Evolutionary conservation across 1,140 invertebrate species (phyloP).

Genomic region (Vanessa tameamea): DNA sequence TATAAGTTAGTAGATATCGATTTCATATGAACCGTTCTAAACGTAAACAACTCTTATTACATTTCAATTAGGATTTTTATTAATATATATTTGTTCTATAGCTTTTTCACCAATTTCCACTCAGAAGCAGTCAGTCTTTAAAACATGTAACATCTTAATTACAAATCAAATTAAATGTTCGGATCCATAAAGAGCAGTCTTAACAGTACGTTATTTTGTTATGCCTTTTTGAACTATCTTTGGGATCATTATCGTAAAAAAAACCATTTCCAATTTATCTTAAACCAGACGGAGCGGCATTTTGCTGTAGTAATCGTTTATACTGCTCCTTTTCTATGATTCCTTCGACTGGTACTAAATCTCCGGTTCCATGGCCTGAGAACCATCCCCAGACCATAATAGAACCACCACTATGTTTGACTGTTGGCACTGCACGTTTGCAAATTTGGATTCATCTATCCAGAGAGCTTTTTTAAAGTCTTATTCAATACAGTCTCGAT

Average conservation of each 20-base stretch:
- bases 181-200: too few relatives aligned
- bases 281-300: not conserved
- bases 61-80: too few relatives aligned
- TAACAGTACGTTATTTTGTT: too few relatives aligned
- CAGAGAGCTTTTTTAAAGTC: not conserved
- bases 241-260: not conserved
- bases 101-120: too few relatives aligned
- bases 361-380: not conserved
- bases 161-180: too few relatives aligned
- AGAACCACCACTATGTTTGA: not conserved
- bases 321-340: not conserved
- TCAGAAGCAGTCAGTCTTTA: too few relatives aligned
- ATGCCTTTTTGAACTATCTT: too few relatives aligned
- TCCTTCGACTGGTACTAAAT: not conserved
- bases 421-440: conserved; percentile 9
- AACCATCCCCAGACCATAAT: conserved; percentile 6
- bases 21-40: too few relatives aligned
- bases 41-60: too few relatives aligned
- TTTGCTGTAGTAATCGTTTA: not conserved
- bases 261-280: not conserved
- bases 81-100: too few relatives aligned
- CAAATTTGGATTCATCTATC: not conserved
- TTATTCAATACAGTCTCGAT: not conserved
- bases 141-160: too few relatives aligned
- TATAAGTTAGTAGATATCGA: too few relatives aligned